Evolutionary conservation across 2,113 vertebrate species (phyloP).

Genomic region (Naja naja): DNA sequence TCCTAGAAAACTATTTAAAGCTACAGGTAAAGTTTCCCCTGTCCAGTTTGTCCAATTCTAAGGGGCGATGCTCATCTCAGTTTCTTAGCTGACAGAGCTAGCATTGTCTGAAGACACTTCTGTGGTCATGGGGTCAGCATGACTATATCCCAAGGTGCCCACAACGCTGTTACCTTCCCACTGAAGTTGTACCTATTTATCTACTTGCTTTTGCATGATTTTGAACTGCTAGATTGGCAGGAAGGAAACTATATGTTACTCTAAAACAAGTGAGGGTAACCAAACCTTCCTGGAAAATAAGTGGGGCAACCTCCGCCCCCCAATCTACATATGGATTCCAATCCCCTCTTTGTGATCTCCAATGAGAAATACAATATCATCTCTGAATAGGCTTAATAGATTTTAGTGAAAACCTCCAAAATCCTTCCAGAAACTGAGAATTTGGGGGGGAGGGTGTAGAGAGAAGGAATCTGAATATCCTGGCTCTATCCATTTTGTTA

Average conservation of each 20-base stretch:
- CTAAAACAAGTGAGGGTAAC: background rate
- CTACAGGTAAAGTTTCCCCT: background rate
- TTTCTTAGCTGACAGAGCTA: too few species aligned
- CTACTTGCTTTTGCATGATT: background rate
- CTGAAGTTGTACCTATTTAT: background rate
- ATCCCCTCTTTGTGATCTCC: background rate
- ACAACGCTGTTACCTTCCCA: background rate
- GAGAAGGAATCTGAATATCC: background rate
- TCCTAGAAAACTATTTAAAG: rapidly evolving
- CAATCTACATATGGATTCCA: background rate
- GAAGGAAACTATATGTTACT: rapidly evolving
- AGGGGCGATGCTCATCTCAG: background rate
- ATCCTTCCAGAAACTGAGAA: background rate
- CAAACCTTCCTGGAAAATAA: background rate
- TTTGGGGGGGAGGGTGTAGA: rapidly evolving
- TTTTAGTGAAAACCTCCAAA: background rate
- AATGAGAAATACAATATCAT: background rate
- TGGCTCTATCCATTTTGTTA: background rate
- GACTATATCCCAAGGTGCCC: background rate
- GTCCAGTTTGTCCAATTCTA: background rate
- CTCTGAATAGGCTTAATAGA: background rate
- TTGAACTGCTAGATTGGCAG: background rate
- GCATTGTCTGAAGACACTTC: background rate
- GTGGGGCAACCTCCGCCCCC: background rate
- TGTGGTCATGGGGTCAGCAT: background rate